phyloP scores from a whole-genome alignment of 2,797 vertebrate species.

The Arremon brunneinucha region DNA sequence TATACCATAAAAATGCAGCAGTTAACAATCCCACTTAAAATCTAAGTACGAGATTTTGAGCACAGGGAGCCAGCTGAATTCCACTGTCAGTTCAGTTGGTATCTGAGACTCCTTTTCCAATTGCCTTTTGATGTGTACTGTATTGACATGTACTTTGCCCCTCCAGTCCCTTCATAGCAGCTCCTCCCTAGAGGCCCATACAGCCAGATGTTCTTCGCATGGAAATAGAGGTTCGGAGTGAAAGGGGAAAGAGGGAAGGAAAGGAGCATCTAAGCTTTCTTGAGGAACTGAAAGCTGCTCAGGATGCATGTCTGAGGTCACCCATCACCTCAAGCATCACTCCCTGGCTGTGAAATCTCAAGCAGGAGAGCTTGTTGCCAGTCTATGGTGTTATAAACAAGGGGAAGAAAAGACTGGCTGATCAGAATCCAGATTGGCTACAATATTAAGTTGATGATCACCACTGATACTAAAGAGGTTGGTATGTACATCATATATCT shows the following conservation, averaged over 20 bases:
- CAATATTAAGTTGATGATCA: background rate
- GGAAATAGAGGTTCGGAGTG: background rate
- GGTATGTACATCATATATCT: background rate
- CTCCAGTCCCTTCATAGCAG: background rate
- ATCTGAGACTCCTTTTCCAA: background rate
- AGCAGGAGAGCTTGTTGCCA: background rate
- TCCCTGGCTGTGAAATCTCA: background rate
- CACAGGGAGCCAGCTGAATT: background rate
- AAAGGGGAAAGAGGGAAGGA: background rate
- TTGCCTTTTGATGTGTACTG: background rate
- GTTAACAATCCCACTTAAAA: background rate
- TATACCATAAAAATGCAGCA: background rate
- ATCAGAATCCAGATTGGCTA: background rate
- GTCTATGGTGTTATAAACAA: background rate
- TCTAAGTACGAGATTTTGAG: background rate
- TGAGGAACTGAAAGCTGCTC: background rate
- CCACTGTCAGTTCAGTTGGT: background rate
- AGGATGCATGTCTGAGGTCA: rapidly evolving
- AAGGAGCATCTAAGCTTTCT: rapidly evolving
- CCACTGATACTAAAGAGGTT: background rate
- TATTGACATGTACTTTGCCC: background rate
- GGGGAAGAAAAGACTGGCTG: background rate
- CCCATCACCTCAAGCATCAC: background rate
- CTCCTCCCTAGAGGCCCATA: background rate
- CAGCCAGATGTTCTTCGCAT: background rate